Conservation (phyloP, 1,140 invertebrate genomes). For the Procambarus clarkii region DNA sequence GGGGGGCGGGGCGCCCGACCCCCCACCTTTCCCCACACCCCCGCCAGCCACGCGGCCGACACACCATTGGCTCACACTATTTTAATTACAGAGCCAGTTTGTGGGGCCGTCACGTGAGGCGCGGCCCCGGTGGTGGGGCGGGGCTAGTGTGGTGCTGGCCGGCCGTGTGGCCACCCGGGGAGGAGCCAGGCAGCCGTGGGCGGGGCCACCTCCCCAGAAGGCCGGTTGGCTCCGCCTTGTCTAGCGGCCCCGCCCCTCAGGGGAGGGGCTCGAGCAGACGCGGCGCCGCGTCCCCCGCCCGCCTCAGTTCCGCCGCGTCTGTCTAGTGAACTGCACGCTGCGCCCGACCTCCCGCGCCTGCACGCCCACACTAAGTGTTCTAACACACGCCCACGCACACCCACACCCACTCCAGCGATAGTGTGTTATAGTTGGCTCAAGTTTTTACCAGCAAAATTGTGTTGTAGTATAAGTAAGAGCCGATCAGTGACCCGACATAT, state of each 20-base stretch:
- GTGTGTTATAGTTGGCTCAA: conserved; percentile 45
- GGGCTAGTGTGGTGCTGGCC: not conserved
- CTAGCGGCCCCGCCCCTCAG: conserved; percentile 6
- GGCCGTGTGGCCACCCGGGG: conserved; percentile 8
- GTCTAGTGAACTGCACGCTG: conserved; percentile 55
- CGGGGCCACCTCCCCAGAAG: conserved; percentile 17
- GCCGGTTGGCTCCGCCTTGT: conserved; percentile 33
- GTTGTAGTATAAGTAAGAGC: conserved; percentile 21
- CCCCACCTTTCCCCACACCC: conserved; percentile 12
- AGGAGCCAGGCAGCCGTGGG: not conserved
- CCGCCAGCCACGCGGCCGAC: conserved; percentile 56
- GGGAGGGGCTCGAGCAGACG: conserved; percentile 47
- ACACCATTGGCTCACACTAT: conserved; percentile 60
- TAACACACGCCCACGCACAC: not conserved
- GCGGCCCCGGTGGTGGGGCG: conserved; percentile 44
- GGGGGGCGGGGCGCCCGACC: conserved; percentile 47
- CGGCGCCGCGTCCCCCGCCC: conserved; percentile 64
- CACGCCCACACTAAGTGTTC: conserved; percentile 27
- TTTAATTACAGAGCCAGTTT: conserved; percentile 63
- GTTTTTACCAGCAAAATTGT: conserved; percentile 34
- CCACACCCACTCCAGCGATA: conserved; percentile 32
- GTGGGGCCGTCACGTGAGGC: conserved; percentile 55
- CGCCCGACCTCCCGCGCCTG: conserved; percentile 46
- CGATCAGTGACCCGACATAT: conserved; percentile 19
- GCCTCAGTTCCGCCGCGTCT: conserved; percentile 64